Base-by-base conservation (phyloP, 2,113 vertebrate species). In the Condylura cristata region DNA sequence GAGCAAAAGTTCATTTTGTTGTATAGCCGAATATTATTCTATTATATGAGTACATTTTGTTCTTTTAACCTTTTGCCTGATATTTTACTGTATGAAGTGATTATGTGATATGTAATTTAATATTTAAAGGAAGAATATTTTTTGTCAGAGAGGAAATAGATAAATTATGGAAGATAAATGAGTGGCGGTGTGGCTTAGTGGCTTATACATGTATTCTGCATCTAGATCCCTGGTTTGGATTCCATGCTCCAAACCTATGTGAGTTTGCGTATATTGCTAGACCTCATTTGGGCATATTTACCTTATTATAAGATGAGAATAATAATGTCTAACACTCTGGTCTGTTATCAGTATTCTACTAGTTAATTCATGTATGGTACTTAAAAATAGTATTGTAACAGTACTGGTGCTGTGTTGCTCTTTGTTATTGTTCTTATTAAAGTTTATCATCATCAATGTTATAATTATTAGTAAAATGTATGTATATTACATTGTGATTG, bases 1-100 rank as follows among this genome's bases (percentile, higher is more conserved):
- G 86, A 48, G 51, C 44, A 90, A 82, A 86, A 92, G 68, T 48
- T 44, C 14, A 74, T 89, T 75, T 37, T 30, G 60, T 94, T 66
- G 46, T 60, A 61, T 81, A 74, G 30, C 65, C 44, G 11, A 78
- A 74, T 93, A 63, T 78, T 58, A 74, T 56, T 81, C 26, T 5
- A 37, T 68, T 89, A 20, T 92, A 34, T 51, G 56, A 89, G 9
- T 48, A 75, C 41, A 60, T 86, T 91, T 74, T 51, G 22, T 68
- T 22, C 71, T 78, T 94, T 51, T 65, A 76, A 76, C 76, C 12
- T 72, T 83, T 34, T 79, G 18, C 56, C n/a, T 65, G 26, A 56
- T 72, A 65, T 82, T 79, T 96, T 80, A 84, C 60, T 90, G 58
- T 65, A 30, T 78, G n/a, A 82, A 61, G 51, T 65, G 4, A 24